Conservation (phyloP, 2,797 vertebrate species). For the Erithacus rubecula region DNA sequence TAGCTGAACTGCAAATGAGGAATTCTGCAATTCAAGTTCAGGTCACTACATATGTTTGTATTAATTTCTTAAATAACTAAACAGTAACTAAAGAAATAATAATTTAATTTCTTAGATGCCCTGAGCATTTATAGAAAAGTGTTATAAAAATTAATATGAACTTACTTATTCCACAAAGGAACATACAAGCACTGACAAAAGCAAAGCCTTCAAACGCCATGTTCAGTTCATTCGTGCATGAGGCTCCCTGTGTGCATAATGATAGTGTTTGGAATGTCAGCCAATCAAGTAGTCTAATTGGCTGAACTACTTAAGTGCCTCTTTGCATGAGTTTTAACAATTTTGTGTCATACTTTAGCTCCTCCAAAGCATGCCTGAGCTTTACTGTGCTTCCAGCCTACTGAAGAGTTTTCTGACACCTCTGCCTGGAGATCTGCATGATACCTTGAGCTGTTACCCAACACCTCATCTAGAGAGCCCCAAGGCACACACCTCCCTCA, state of each 20-base stretch:
- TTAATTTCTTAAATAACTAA: slow-evolving; percentile 55
- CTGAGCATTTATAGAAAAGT: slow-evolving; percentile 46
- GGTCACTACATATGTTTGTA: slow-evolving; percentile 20
- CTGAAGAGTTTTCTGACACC: not conserved
- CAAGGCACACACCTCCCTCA: not conserved
- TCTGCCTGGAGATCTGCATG: not conserved
- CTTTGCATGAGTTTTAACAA: not conserved
- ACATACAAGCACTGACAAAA: not conserved
- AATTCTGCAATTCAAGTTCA: slow-evolving; percentile 44
- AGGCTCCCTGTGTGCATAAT: slow-evolving; percentile 31
- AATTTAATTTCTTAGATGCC: slow-evolving; percentile 62
- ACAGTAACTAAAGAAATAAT: slow-evolving; percentile 59
- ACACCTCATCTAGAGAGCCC: not conserved
- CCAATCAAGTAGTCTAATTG: slow-evolving; percentile 51
- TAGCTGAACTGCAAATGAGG: slow-evolving; percentile 57
- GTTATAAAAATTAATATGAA: slow-evolving; percentile 55
- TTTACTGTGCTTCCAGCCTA: not conserved
- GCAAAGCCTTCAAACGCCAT: not conserved
- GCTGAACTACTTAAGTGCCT: not conserved
- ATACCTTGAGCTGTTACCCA: not conserved
- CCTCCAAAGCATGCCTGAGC: not conserved
- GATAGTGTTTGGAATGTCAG: slow-evolving; percentile 31
- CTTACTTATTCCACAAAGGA: slow-evolving; percentile 12
- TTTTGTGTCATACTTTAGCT: slow-evolving; percentile 4
- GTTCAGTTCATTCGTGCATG: slow-evolving; percentile 20